phyloP scores from a whole-genome alignment of 2,113 vertebrate genomes.

The Hassar affinis region DNA sequence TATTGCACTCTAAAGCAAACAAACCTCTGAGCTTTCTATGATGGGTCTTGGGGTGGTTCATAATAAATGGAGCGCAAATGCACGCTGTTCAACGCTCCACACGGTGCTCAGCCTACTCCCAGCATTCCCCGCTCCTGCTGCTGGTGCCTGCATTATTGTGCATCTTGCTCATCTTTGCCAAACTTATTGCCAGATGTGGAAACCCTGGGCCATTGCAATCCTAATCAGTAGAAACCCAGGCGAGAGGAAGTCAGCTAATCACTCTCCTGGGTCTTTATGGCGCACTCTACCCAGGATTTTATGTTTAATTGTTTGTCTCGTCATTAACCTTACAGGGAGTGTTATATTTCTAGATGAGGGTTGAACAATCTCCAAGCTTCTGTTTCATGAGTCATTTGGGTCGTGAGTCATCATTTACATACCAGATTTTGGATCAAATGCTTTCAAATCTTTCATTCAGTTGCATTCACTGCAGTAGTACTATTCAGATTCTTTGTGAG shows the following conservation, averaged over 20 bases:
- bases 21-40: conserved; percentile 72
- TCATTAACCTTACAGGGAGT: conserved; percentile 43
- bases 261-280: conserved; percentile 26
- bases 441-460: background rate
- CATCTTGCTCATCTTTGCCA: background rate
- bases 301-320: conserved; percentile 41
- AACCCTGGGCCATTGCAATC: conserved; percentile 28
- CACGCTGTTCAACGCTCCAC: conserved; percentile 63
- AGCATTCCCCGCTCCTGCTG: conserved; percentile 12
- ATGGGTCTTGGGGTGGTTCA: conserved; percentile 67
- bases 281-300: conserved; percentile 27
- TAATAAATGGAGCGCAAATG: conserved; percentile 67
- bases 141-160: conserved; percentile 15
- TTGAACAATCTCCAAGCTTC: background rate
- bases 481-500: conserved; percentile 1
- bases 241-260: conserved; percentile 27
- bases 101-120: conserved; percentile 19
- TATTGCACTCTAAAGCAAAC: conserved; percentile 73
- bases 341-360: conserved; percentile 25
- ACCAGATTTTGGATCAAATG: background rate
- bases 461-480: background rate
- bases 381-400: conserved; percentile 11
- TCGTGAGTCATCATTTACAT: conserved; percentile 2
- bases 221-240: conserved; percentile 17
- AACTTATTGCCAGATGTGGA: conserved; percentile 16